phyloP scores from a whole-genome alignment of 2,797 vertebrate species.

The Ctenochaetus hawaiiensis region DNA sequence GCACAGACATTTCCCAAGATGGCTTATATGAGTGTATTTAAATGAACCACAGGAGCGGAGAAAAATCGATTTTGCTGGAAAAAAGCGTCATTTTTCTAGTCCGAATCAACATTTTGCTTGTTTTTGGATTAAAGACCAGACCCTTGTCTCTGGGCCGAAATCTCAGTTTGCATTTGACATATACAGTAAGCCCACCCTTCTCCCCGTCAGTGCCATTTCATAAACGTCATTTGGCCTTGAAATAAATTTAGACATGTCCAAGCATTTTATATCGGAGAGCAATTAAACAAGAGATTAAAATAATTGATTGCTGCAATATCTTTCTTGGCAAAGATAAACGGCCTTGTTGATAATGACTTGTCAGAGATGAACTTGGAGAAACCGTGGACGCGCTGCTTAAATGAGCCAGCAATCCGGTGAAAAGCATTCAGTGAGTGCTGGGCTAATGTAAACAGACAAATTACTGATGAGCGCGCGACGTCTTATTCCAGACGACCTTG shows the following conservation, averaged over 20 bases:
- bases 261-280: slow-evolving; percentile 14
- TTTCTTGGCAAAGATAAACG: slow-evolving; percentile 51
- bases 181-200: background rate
- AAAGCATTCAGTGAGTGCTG: slow-evolving; percentile 50
- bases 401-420: slow-evolving; percentile 62
- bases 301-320: slow-evolving; percentile 41
- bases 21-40: slow-evolving; percentile 55
- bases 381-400: slow-evolving; percentile 65
- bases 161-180: slow-evolving; percentile 25
- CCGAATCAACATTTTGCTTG: slow-evolving; percentile 38
- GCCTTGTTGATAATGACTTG: slow-evolving; percentile 70
- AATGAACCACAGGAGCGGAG: slow-evolving; percentile 42
- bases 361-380: slow-evolving; percentile 70
- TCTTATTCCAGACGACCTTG: slow-evolving; percentile 62
- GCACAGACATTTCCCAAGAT: slow-evolving; percentile 65
- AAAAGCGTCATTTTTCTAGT: slow-evolving; percentile 5
- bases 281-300: slow-evolving; percentile 46
- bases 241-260: slow-evolving; percentile 14
- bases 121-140: background rate
- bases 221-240: slow-evolving; percentile 21
- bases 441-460: slow-evolving; percentile 62
- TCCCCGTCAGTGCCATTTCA: background rate
- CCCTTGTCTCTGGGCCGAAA: background rate
- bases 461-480: slow-evolving; percentile 42
- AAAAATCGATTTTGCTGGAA: slow-evolving; percentile 15